Base-by-base conservation (phyloP, 2,113 vertebrate genomes). In the Alosa alosa region DNA sequence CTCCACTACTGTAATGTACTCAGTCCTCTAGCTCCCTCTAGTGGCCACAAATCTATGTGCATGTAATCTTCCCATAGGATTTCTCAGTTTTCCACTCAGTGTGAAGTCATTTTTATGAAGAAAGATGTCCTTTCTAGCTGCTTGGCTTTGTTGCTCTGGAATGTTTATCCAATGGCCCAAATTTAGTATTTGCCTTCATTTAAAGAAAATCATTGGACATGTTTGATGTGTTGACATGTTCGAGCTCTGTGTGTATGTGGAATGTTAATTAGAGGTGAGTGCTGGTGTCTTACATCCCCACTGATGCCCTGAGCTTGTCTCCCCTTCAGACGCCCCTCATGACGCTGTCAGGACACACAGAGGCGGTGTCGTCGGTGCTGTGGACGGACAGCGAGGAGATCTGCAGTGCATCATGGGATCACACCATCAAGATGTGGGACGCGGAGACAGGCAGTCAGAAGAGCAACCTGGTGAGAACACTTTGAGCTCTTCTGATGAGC, bases 401-500 rank as follows among this genome's bases (percentile, higher is more conserved):
- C 25, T 99, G 97, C 94, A 99, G 97, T 81, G 97, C 97, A 0
- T 99, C 98, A 0, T 99, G 98, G 98, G 98, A 99, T 90, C 98
- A 99, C 91, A 99, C 97, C 25, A 97, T 99, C 64, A 96, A 95
- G 75, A 44, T 99, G 17, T 99, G 98, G 98, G 97, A 99, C 2
- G 94, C 94, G 0, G 97, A 99, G 90, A 96, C 96, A 0, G 98
- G 97, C 84, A 88, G 87, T 81, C 90, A 95, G 88, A 99, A 98
- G 92, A 96, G 96, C 20, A 96, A 95, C 5, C 92, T 99, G 97
- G 2, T 44, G 41, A 44, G 41, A 44, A 44, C 2, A 44, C 41
- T 44, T 44, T 44, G 41, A 44, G 41, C 41, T 44, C 31, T 31
- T 31, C 31, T 31, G 31, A 31, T 31, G 31, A 31, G 31, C 31